Conservation (phyloP, 2,888 invertebrate species). For the Omphaloscelis lunosa region DNA sequence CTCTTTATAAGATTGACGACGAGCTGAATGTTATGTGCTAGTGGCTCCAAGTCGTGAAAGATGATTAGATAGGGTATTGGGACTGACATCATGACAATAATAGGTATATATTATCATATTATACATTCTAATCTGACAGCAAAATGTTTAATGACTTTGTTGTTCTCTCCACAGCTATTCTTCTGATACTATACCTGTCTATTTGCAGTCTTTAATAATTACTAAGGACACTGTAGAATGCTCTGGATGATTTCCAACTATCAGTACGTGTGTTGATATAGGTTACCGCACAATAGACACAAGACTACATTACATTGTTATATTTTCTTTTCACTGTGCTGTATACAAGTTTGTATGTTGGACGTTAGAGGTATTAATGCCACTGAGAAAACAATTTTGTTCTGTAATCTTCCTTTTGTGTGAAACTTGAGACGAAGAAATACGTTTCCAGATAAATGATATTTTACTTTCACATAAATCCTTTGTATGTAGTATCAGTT, state of each 20-base stretch:
- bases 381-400: constrained; percentile 15
- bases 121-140: constrained; percentile 1
- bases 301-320: constrained; percentile 38
- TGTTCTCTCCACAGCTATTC: constrained; percentile 34
- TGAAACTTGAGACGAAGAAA: constrained; percentile 10
- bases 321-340: constrained; percentile 38
- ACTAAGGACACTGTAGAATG: constrained; percentile 44
- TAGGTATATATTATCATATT: neutral
- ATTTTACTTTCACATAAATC: constrained; percentile 2
- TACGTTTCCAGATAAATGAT: constrained; percentile 12
- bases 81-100: constrained; percentile 11
- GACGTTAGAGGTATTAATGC: constrained; percentile 17
- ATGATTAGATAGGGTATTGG: constrained; percentile 16
- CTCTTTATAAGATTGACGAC: constrained; percentile 24
- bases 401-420: constrained; percentile 37
- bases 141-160: constrained; percentile 43
- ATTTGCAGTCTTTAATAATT: constrained; percentile 48
- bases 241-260: constrained; percentile 63
- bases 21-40: constrained; percentile 15
- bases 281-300: constrained; percentile 20
- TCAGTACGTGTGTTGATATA: constrained; percentile 31
- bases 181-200: constrained; percentile 49
- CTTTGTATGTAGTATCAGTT: neutral
- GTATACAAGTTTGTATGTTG: constrained; percentile 20
- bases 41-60: constrained; percentile 10